These are phyloP conservation scores for Agonum fuliginosum DNA, from an alignment of 2,888 invertebrate genomes.

Conservation along the genomic window DNA sequence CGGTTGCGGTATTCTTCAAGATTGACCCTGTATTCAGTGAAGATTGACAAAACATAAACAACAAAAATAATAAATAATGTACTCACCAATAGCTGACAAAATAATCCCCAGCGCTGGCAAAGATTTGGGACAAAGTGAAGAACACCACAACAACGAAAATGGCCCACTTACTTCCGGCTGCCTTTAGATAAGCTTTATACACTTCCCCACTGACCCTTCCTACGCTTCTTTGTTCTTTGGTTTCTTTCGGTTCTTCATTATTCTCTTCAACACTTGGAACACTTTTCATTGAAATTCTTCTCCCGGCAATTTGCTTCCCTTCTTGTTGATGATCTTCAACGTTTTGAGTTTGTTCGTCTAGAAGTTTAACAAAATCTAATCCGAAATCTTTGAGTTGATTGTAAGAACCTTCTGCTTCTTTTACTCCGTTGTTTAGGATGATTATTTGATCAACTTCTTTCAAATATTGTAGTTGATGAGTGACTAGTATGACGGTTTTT, in stretches of 20 bases:
- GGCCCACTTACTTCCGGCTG: slow-evolving; percentile 82
- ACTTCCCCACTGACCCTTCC: slow-evolving; percentile 76
- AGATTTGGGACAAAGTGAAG: slow-evolving; percentile 81
- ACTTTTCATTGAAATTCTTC: slow-evolving; percentile 75
- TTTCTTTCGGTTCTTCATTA: slow-evolving; percentile 69
- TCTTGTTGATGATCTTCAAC: slow-evolving; percentile 73
- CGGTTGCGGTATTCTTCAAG: slow-evolving; percentile 66
- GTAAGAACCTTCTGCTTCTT: slow-evolving; percentile 79
- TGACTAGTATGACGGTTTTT: slow-evolving; percentile 86
- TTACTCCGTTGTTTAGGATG: slow-evolving; percentile 74
- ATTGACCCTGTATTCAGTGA: slow-evolving; percentile 65
- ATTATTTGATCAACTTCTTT: slow-evolving; percentile 76
- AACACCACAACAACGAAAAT: slow-evolving; percentile 79
- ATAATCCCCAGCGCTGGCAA: slow-evolving; percentile 88
- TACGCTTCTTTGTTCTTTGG: slow-evolving; percentile 78
- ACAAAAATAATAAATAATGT: slow-evolving; percentile 32
- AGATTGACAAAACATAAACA: too few species aligned
- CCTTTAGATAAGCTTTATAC: slow-evolving; percentile 83
- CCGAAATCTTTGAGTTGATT: slow-evolving; percentile 81
- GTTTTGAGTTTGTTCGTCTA: slow-evolving; percentile 73
- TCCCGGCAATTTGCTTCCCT: slow-evolving; percentile 67
- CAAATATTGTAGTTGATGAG: slow-evolving; percentile 89
- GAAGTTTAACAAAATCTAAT: slow-evolving; percentile 82
- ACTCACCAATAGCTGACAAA: slow-evolving; percentile 86
- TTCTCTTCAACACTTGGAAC: slow-evolving; percentile 71